These are phyloP conservation scores for Chiridota heheva DNA, from an alignment of 35 echinoderm and acorn worm genomes.

Conservation along the genomic window DNA sequence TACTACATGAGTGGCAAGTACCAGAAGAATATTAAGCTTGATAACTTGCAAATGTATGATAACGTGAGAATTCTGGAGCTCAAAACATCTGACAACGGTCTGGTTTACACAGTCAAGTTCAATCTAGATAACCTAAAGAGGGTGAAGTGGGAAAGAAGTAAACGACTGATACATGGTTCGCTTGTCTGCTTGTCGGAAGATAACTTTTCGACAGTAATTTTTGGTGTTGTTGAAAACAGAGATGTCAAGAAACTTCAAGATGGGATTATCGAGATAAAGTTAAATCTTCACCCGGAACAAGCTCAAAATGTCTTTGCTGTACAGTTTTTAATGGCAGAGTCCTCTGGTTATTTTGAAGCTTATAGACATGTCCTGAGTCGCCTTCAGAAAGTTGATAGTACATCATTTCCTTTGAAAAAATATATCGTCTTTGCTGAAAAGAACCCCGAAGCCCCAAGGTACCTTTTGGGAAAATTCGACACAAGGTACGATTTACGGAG, in stretches of 20 bases:
- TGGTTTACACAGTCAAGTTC: constrained; percentile 8
- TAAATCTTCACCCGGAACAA: constrained; percentile 13
- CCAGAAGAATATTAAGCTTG: no score
- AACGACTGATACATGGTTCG: constrained; percentile 80
- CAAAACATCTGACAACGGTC: not conserved
- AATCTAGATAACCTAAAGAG: constrained; percentile 3
- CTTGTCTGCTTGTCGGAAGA: constrained; percentile 77
- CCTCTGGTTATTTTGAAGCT: constrained; percentile 80
- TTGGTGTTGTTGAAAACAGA: constrained; percentile 73
- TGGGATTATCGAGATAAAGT: constrained; percentile 47
- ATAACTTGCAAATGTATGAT: constrained; percentile 61
- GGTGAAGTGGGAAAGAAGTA: constrained; percentile 62
- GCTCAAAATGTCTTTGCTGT: not conserved
- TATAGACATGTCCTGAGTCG: constrained; percentile 71
- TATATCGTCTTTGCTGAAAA: constrained; percentile 37
- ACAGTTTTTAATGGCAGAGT: constrained; percentile 72
- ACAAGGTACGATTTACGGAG: constrained; percentile 12
- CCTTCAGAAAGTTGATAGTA: constrained; percentile 53
- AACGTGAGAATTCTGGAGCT: not conserved
- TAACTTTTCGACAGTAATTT: constrained; percentile 70
- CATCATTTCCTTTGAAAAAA: constrained; percentile 50
- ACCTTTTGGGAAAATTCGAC: constrained; percentile 1
- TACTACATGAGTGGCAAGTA: no score
- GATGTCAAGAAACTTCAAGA: constrained; percentile 27
- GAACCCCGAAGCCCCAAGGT: constrained; percentile 40